phyloP scores from a whole-genome alignment of 1,140 invertebrate genomes.

The Piezodorus guildinii region DNA sequence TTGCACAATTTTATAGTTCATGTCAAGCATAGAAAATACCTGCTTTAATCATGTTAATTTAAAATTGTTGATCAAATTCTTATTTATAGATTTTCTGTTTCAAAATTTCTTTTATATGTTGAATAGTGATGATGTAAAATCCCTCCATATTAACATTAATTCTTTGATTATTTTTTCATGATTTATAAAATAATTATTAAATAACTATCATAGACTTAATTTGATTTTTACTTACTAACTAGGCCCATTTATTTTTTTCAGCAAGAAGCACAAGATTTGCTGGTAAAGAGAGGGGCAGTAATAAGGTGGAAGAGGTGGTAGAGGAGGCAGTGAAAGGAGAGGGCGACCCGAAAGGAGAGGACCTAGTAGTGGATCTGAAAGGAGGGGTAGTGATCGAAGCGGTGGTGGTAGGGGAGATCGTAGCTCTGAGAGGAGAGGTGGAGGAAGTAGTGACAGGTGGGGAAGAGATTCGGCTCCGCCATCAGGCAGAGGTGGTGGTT shows the following conservation, averaged over 20 bases:
- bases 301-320: background rate
- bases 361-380: background rate
- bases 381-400: conserved; percentile 6
- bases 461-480: background rate
- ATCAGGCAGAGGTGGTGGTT: background rate
- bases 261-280: conserved; percentile 19
- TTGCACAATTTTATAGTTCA: too few relatives aligned
- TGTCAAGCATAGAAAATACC: too few relatives aligned
- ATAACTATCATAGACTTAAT: too few relatives aligned
- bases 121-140: too few relatives aligned
- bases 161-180: too few relatives aligned
- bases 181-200: too few relatives aligned
- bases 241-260: conserved; percentile 1
- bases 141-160: too few relatives aligned
- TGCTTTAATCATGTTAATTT: too few relatives aligned
- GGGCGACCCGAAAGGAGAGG: conserved; percentile 2
- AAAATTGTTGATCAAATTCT: too few relatives aligned
- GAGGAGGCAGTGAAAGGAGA: conserved; percentile 14
- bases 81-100: too few relatives aligned
- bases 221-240: too few relatives aligned
- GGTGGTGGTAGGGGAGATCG: conserved; percentile 8
- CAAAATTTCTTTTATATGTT: too few relatives aligned
- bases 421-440: background rate
- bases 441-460: conserved; percentile 5
- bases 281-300: conserved; percentile 13